Conservation (phyloP, 2,888 invertebrate genomes). For the Drosophila nr. fundita region DNA sequence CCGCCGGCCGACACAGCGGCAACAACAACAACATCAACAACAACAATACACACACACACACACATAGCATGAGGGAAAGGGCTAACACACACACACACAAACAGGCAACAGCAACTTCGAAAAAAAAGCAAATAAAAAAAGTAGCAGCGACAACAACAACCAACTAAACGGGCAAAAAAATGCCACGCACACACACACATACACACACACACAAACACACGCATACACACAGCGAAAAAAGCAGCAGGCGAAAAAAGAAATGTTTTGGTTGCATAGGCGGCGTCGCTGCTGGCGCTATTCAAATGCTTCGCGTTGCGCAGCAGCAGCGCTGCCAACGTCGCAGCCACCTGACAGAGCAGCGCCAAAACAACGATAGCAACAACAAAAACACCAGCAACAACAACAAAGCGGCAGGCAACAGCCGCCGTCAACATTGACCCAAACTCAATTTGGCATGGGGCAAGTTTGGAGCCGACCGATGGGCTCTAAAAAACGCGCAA, state of each 20-base stretch:
- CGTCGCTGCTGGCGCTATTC: conserved; percentile 77
- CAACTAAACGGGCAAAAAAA: conserved; percentile 71
- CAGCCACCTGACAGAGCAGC: conserved; percentile 78
- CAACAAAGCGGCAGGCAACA: conserved; percentile 27
- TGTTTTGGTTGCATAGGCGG: conserved; percentile 79
- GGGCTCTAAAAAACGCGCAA: conserved; percentile 80
- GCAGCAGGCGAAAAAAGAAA: conserved; percentile 53
- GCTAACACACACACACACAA: conserved; percentile 48
- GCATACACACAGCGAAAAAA: conserved; percentile 8
- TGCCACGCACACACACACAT: conserved; percentile 53
- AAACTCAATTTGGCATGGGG: conserved; percentile 66
- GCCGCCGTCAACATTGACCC: conserved; percentile 76
- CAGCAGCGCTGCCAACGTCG: conserved; percentile 59
- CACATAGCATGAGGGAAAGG: conserved; percentile 49
- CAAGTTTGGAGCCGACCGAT: conserved; percentile 56
- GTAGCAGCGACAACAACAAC: conserved; percentile 53
- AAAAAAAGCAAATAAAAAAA: conserved; percentile 51
- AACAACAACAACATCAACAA: conserved; percentile 48
- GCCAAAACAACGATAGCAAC: conserved; percentile 62
- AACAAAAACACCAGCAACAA: conserved; percentile 30
- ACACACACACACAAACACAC: conserved; percentile 5
- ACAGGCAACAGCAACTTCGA: conserved; percentile 44
- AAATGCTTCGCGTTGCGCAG: conserved; percentile 66
- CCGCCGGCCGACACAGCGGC: conserved; percentile 74
- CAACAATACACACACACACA: conserved; percentile 47